These are phyloP conservation scores for Gobio gobio DNA, from an alignment of 2,113 vertebrate species.

Conservation along the genomic window DNA sequence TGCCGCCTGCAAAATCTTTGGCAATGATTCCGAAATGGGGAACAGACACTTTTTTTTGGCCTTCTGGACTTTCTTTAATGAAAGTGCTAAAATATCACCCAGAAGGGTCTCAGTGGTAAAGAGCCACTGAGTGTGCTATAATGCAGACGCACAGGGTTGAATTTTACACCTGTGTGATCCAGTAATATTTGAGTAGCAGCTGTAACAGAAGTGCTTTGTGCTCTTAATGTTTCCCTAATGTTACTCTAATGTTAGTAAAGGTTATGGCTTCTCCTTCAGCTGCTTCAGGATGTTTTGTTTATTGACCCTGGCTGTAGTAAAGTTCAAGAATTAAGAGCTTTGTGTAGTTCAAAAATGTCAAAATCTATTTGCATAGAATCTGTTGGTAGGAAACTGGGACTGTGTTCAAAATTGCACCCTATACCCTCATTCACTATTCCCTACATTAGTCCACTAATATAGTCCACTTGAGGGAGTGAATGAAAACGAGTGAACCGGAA, in stretches of 20 bases:
- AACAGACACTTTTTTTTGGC: background rate
- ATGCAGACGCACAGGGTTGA: background rate
- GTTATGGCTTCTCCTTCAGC: conserved; percentile 38
- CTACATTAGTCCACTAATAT: too few species aligned
- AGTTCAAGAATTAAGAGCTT: background rate
- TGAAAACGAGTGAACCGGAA: too few species aligned
- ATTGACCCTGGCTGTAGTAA: background rate
- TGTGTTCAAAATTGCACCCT: too few species aligned
- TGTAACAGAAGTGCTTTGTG: conserved; percentile 52
- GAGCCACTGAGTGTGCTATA: background rate
- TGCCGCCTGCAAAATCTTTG: conserved; percentile 26
- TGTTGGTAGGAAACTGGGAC: conserved; percentile 32
- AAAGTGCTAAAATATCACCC: background rate
- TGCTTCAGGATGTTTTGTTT: conserved; percentile 13
- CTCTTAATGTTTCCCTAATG: conserved; percentile 39
- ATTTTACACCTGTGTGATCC: background rate
- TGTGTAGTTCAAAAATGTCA: conserved; percentile 21
- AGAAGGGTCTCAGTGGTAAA: background rate
- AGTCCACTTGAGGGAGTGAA: too few species aligned
- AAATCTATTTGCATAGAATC: conserved; percentile 69
- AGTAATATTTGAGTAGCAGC: conserved; percentile 21
- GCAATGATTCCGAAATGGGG: conserved; percentile 12
- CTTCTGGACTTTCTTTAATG: background rate
- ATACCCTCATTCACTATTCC: too few species aligned
- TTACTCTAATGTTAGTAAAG: background rate